phyloP scores from a whole-genome alignment of 2,888 invertebrate genomes.

The Orchesellides sinensis region DNA sequence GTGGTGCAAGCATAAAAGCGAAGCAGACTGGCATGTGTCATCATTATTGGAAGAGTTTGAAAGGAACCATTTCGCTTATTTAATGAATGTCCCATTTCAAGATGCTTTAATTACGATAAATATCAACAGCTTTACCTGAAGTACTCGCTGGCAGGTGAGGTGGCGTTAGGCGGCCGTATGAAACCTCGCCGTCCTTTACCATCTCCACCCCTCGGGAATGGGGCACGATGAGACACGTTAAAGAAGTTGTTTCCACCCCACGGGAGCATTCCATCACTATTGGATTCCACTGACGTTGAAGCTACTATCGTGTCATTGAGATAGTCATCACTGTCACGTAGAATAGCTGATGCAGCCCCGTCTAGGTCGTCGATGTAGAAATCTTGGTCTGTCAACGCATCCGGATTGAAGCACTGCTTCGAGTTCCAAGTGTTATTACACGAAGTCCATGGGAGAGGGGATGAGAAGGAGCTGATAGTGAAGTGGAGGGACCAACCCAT shows the following conservation, averaged over 20 bases:
- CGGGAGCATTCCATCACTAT: not conserved
- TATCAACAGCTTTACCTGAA: conserved; percentile 83
- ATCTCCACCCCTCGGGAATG: conserved; percentile 10
- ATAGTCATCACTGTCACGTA: conserved; percentile 68
- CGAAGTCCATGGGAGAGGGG: conserved; percentile 87
- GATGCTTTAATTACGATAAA: too few relatives aligned
- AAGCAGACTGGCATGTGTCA: too few relatives aligned
- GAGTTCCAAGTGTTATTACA: conserved; percentile 91
- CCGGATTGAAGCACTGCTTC: conserved; percentile 80
- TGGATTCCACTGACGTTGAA: not conserved
- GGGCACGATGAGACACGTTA: conserved; percentile 55
- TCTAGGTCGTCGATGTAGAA: not conserved
- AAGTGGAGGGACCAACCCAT: conserved; percentile 90
- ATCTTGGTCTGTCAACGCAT: conserved; percentile 75
- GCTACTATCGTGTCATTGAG: not conserved
- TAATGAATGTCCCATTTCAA: too few relatives aligned
- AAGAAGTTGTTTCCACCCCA: not conserved
- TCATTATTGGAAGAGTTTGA: too few relatives aligned
- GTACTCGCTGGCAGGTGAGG: conserved; percentile 86
- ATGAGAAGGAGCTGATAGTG: conserved; percentile 81
- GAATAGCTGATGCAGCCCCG: conserved; percentile 53
- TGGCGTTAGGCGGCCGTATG: conserved; percentile 76
- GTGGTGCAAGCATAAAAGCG: too few relatives aligned
- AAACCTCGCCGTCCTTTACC: conserved; percentile 54
- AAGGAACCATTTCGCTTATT: too few relatives aligned